Base-by-base conservation (phyloP, 2,888 invertebrate species). In the Autographa pulchrina region DNA sequence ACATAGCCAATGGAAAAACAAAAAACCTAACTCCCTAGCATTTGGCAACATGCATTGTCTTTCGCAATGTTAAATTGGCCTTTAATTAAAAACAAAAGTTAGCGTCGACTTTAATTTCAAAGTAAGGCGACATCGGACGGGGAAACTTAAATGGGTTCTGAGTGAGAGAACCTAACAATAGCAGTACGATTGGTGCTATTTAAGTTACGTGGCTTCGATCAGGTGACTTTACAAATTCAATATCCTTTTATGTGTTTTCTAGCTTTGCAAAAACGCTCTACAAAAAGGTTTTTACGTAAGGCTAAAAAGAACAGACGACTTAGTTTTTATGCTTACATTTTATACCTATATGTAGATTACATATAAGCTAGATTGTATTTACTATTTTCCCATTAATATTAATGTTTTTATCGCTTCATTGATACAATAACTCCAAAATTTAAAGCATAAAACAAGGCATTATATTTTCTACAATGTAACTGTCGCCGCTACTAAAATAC, bases 61-160 rank as follows among this genome's bases (percentile, higher is more conserved):
- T 72, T 58, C 5, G 18, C n/a, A 4, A 58, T 56, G 60, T 56
- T n/a, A 61, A 67, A 52, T 52, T 32, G 38, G 72, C 43, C 52
- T 52, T 32, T 72, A 70, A 74, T 81, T 70, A 77, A 64, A 69
- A 74, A 68, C 65, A 68, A 31, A 74, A 81, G 78, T 69, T 67
- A 38, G 2, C 32, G 20, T 32, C 31, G 59, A 60, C 32, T 74
- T 70, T 60, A 59, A 65, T 74, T 81, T 74, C 62, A 68, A 81
- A 78, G 72, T 66, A 60, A 62, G 38, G 43, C n/a, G 68, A 69
- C 41, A 48, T 68, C 11, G 60, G 64, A 38, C 38, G 25, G 67
- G 43, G 58, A 62, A 70, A 77, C 41, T 74, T 81, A 32, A 43
- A 64, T 65, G 41, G 56, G 43, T 43, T 43, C 32, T 14, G n/a